These are phyloP conservation scores for Drosophila dives DNA, from an alignment of 2,888 invertebrate genomes.

Conservation along the genomic window DNA sequence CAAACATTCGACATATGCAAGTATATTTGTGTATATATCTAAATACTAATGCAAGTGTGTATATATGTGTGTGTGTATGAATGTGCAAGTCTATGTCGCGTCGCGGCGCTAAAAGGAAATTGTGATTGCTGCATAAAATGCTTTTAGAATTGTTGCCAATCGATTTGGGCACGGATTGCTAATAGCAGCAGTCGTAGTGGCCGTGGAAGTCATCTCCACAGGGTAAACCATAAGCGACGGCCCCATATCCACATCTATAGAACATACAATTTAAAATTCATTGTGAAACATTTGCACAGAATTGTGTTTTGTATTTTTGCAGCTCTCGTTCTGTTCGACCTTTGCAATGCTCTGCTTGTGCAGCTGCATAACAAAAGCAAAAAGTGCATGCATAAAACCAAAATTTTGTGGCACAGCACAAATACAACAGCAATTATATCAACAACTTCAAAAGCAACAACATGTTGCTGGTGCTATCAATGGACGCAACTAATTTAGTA, in stretches of 20 bases:
- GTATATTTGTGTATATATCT: conserved; percentile 8
- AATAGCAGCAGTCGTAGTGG: conserved; percentile 43
- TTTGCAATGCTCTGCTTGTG: conserved; percentile 17
- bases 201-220: conserved; percentile 25
- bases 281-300: conserved; percentile 75
- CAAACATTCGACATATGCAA: conserved; percentile 1
- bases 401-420: conserved; percentile 58
- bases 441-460: conserved; percentile 51
- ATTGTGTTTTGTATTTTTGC: conserved; percentile 58
- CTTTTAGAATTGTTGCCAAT: conserved; percentile 80
- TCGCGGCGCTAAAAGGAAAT: conserved; percentile 74
- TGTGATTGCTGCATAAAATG: conserved; percentile 79
- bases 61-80: not conserved
- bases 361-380: conserved; percentile 18
- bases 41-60: conserved; percentile 1
- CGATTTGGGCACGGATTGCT: conserved; percentile 77
- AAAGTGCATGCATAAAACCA: conserved; percentile 44
- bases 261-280: conserved; percentile 74
- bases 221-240: conserved; percentile 50
- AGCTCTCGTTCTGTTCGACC: conserved; percentile 45
- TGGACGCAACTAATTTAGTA: conserved; percentile 56
- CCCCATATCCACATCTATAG: conserved; percentile 28
- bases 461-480: conserved; percentile 53
- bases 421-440: conserved; percentile 24
- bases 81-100: conserved; percentile 41